Conservation (phyloP, 2,888 invertebrate species). For the Scelioninae gen. 1 region DNA sequence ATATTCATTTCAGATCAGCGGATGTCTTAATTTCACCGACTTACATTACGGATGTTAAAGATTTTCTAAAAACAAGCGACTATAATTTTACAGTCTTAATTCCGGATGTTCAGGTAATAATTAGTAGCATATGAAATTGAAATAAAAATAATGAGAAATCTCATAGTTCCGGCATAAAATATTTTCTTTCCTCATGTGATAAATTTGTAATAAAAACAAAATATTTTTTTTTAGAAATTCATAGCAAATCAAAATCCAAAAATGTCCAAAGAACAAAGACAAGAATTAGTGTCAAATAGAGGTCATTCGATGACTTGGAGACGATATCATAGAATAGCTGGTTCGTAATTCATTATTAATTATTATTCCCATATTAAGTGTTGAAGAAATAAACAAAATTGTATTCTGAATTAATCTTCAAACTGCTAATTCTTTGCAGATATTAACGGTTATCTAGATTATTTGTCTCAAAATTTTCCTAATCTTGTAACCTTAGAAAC, state of each 20-base stretch:
- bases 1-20: conserved; percentile 83
- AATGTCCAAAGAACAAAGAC: conserved; percentile 87
- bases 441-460: conserved; percentile 89
- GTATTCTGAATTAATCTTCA: conserved; percentile 8
- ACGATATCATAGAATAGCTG: conserved; percentile 88
- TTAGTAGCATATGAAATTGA: background rate
- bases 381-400: background rate
- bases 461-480: conserved; percentile 88
- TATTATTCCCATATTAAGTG: no score
- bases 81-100: conserved; percentile 89
- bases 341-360: conserved; percentile 73
- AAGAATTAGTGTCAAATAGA: conserved; percentile 86
- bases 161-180: no score
- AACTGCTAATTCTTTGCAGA: conserved; percentile 83
- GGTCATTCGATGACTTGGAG: conserved; percentile 90
- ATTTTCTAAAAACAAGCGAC: conserved; percentile 86
- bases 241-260: conserved; percentile 89
- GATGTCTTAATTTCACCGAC: conserved; percentile 91
- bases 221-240: conserved; percentile 85
- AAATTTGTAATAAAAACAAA: no score
- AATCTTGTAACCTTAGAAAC: conserved; percentile 88
- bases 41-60: conserved; percentile 86
- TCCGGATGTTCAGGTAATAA: conserved; percentile 90
- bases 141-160: no score
- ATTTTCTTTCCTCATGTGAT: no score